Evolutionary conservation across 2,888 invertebrate species (phyloP).

Genomic region (Nebria brevicollis): DNA sequence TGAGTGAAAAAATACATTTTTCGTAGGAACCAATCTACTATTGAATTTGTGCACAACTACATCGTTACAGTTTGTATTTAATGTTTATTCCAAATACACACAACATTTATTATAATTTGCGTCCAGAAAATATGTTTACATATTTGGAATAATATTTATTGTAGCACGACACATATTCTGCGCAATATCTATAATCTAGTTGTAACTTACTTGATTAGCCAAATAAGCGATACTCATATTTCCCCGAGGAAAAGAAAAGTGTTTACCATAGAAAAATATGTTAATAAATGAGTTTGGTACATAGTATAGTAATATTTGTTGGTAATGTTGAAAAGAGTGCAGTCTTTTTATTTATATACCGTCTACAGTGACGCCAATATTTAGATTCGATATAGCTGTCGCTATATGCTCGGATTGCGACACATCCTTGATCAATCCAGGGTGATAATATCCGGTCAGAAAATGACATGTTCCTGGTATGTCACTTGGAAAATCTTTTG

Average conservation of each 20-base stretch:
- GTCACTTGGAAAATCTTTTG: constrained; percentile 84
- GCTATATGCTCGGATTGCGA: constrained; percentile 76
- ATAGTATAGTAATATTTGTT: neutral
- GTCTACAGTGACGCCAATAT: constrained; percentile 60
- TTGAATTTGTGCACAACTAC: neutral
- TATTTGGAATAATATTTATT: neutral
- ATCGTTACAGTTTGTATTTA: neutral
- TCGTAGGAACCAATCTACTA: neutral
- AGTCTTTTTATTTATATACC: constrained; percentile 4
- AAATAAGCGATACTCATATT: constrained; percentile 45
- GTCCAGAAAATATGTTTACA: neutral
- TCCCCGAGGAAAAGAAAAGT: constrained; percentile 44
- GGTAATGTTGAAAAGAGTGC: neutral
- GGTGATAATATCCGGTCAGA: constrained; percentile 81
- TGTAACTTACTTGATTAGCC: constrained; percentile 32
- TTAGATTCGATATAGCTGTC: constrained; percentile 72
- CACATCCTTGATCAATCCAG: constrained; percentile 69
- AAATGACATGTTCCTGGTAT: constrained; percentile 88
- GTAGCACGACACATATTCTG: neutral
- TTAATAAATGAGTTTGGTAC: constrained; percentile 33
- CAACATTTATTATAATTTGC: neutral
- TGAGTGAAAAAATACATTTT: constrained; percentile 1
- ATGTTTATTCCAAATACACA: neutral
- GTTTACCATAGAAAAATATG: constrained; percentile 42
- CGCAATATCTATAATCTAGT: neutral